Evolutionary conservation across 2,888 invertebrate genomes (phyloP).

Genomic region (Sinohyriopsis cumingii): DNA sequence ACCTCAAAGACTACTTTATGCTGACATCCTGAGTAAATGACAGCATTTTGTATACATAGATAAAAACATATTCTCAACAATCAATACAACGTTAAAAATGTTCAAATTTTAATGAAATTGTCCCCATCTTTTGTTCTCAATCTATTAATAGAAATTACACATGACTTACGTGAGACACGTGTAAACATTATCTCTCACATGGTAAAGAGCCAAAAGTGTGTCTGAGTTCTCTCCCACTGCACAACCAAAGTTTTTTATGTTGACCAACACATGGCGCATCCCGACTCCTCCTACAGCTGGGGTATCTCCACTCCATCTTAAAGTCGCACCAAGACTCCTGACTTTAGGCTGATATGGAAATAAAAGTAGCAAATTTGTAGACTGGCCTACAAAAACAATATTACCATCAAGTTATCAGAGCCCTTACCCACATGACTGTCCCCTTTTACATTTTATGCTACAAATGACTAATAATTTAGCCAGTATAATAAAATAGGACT

Average conservation of each 20-base stretch:
- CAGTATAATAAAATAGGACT: too few relatives aligned
- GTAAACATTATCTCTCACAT: slow-evolving; percentile 83
- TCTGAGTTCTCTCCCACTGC: slow-evolving; percentile 91
- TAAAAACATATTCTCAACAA: too few relatives aligned
- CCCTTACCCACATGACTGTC: too few relatives aligned
- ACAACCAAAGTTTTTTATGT: slow-evolving; percentile 90
- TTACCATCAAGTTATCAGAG: too few relatives aligned
- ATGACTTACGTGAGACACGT: slow-evolving; percentile 75
- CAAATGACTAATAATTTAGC: too few relatives aligned
- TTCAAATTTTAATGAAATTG: too few relatives aligned
- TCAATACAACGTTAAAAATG: too few relatives aligned
- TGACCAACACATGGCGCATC: slow-evolving; percentile 88
- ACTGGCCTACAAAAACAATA: too few relatives aligned
- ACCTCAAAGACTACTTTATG: too few relatives aligned
- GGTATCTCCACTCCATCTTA: slow-evolving; percentile 11
- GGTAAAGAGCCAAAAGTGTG: slow-evolving; percentile 89
- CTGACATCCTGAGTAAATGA: too few relatives aligned
- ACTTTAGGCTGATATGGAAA: not conserved
- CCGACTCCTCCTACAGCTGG: slow-evolving; percentile 62
- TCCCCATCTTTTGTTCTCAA: not conserved
- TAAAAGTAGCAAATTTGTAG: not conserved
- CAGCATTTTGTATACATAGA: too few relatives aligned
- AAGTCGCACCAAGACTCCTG: not conserved
- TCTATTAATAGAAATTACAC: slow-evolving; percentile 1
- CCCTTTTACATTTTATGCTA: too few relatives aligned